A percentile compares a stretch with the other conserved stretches of the same genome.
These are phyloP conservation scores for Phrynosoma blainvillii DNA, from an alignment of 2,113 vertebrate genomes.

Conservation along the genomic window DNA sequence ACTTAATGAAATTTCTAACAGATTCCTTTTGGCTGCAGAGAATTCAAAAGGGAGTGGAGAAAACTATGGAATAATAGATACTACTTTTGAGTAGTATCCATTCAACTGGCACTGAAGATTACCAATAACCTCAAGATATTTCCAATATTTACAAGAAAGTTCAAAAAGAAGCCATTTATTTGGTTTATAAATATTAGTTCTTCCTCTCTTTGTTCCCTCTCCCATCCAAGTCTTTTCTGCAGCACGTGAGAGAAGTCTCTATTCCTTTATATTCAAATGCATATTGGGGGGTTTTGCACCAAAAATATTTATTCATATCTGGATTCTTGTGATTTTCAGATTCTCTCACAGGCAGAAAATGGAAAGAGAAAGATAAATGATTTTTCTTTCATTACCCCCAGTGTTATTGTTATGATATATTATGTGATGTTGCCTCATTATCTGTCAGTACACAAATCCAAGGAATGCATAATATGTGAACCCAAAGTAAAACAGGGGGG, in stretches of 20 bases:
- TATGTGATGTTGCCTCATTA: slow-evolving; percentile 75
- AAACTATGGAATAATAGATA: slow-evolving; percentile 29
- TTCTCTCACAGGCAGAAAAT: slow-evolving; percentile 69
- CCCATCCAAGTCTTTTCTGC: slow-evolving; percentile 61
- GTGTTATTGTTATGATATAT: slow-evolving; percentile 72
- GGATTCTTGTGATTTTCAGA: slow-evolving; percentile 76
- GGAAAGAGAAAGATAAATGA: slow-evolving; percentile 75
- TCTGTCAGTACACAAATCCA: slow-evolving; percentile 68
- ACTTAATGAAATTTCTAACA: slow-evolving; percentile 61
- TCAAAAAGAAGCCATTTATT: slow-evolving; percentile 63
- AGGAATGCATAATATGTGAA: slow-evolving; percentile 72
- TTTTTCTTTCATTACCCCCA: slow-evolving; percentile 70
- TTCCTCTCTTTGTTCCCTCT: slow-evolving; percentile 62
- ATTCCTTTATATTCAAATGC: slow-evolving; percentile 74
- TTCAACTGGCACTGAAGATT: slow-evolving; percentile 49
- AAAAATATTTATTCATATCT: slow-evolving; percentile 77
- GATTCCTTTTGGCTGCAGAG: slow-evolving; percentile 34
- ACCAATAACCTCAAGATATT: slow-evolving; percentile 64
- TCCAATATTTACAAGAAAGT: slow-evolving; percentile 56
- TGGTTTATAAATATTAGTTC: slow-evolving; percentile 66
- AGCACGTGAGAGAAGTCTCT: slow-evolving; percentile 48
- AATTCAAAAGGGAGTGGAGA: slow-evolving; percentile 49
- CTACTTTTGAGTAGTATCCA: slow-evolving; percentile 39
- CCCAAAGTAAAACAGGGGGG: slow-evolving; percentile 71
- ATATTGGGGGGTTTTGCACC: slow-evolving; percentile 64